Evolutionary conservation across 1,140 invertebrate species (phyloP).

Genomic region (Heliothis virescens): DNA sequence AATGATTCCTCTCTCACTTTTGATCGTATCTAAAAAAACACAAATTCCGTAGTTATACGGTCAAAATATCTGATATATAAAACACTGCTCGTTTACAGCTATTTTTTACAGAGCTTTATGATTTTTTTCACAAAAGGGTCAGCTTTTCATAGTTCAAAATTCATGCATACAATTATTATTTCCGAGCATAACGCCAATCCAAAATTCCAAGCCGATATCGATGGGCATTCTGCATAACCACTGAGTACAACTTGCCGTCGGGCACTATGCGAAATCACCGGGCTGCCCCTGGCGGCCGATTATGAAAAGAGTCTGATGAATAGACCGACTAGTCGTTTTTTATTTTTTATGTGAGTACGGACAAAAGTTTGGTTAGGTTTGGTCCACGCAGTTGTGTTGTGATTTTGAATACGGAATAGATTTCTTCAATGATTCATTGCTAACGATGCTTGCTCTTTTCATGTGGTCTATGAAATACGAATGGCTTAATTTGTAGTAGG

Average conservation of each 20-base stretch:
- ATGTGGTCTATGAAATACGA: background rate
- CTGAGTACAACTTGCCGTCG: slow-evolving; percentile 15
- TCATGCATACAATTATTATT: background rate
- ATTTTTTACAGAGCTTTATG: no score
- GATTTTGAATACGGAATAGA: background rate
- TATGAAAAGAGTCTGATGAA: slow-evolving; percentile 46
- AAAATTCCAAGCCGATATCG: slow-evolving; percentile 27
- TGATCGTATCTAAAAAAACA: no score
- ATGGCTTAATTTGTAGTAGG: background rate
- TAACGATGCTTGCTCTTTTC: background rate
- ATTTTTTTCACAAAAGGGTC: no score
- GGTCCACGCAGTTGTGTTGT: background rate
- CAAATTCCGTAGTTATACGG: no score
- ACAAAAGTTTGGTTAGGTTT: slow-evolving; percentile 32
- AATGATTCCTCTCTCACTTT: no score
- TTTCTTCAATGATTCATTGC: slow-evolving; percentile 1
- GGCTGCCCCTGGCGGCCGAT: slow-evolving; percentile 24
- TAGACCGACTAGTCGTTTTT: slow-evolving; percentile 30
- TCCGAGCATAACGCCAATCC: background rate
- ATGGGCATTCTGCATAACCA: slow-evolving; percentile 20
- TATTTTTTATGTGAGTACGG: slow-evolving; percentile 11
- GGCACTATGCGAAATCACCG: slow-evolving; percentile 29
- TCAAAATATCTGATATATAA: no score
- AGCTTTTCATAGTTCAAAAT: no score
- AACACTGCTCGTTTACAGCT: no score